Evolutionary conservation across 2,797 vertebrate genomes (phyloP).

Genomic region (Muscicapa striata): DNA sequence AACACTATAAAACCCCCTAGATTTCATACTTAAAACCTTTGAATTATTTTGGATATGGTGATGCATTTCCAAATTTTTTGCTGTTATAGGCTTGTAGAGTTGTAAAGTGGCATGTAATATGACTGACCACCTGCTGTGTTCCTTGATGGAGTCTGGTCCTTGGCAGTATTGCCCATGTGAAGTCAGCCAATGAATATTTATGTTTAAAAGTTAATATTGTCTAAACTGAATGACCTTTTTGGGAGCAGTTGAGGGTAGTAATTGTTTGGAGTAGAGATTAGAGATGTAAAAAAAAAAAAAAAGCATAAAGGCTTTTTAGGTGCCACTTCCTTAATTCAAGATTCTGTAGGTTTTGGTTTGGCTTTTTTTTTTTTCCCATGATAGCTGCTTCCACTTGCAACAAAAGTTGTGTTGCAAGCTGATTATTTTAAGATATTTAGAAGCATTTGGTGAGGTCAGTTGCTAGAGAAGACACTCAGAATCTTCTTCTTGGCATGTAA

Average conservation of each 20-base stretch:
- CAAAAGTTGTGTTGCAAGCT: conserved; percentile 15
- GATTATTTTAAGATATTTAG: neutral
- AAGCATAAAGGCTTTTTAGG: neutral
- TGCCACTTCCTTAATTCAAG: neutral
- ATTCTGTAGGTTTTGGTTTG: neutral
- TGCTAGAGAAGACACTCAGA: neutral
- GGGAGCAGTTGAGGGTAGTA: neutral
- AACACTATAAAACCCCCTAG: neutral
- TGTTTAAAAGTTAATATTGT: neutral
- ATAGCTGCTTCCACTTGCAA: neutral
- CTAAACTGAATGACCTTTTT: neutral
- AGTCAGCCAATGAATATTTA: conserved; percentile 29
- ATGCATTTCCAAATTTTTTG: conserved; percentile 61
- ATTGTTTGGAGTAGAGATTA: neutral
- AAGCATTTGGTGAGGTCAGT: conserved; percentile 17
- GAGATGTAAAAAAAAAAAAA: neutral
- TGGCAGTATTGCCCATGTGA: neutral
- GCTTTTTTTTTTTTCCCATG: neutral
- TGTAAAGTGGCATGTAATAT: conserved; percentile 31
- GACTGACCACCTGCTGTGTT: conserved; percentile 15
- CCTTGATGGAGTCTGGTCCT: conserved; percentile 10
- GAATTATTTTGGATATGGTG: conserved; percentile 34
- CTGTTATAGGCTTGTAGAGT: conserved; percentile 46
- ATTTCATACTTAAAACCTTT: conserved; percentile 1
- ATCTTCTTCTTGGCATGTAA: conserved; percentile 14